Evolutionary conservation across 2,888 invertebrate genomes (phyloP), one percentile per base, ranked within the genome.

Genomic region (Octodonta nipae): DNA sequence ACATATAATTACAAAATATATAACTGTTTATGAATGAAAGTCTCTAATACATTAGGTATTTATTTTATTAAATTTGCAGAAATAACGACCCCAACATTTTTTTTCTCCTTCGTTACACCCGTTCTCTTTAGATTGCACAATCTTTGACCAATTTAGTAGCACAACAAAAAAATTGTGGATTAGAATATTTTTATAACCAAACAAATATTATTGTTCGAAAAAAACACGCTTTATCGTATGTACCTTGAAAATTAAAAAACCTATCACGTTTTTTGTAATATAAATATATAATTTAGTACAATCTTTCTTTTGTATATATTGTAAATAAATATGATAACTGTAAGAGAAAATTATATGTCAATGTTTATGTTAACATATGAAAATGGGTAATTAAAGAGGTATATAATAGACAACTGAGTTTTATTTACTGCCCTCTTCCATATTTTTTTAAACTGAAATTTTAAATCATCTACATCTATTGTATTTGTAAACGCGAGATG

Each of bases 141-240:
- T 47, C 51, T 50, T 39, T 50, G 53, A 53, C 53, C 53, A 53
- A 53, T 50, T 41, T 52, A 51, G 51, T 47, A 45, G 50, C 52
- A 48, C 48, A 43, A 33, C 45, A 42, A 49, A 43, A 44, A 47
- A n/a, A n/a, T n/a, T n/a, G n/a, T n/a, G n/a, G 15, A 46, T 46
- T 52, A 50, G 51, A 45, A 47, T 51, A 52, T 51, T 52, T 50
- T 52, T 52, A 40, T 52, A 51, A 42, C 40, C 38, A 6, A n/a
- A n/a, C n/a, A n/a, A n/a, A n/a, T n/a, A 10, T 10, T 22, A 22
- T 10, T 22, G 22, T 22, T 22, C n/a, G 11, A 10, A 22, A 22
- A 22, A 44, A 45, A 43, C 44, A 50, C 45, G 50, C 52, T 51
- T 44, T 44, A 41, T 47, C 44, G 45, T 47, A 39, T 45, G 44